These are phyloP conservation scores for Ctenomys sociabilis DNA, from an alignment of 2,113 vertebrate genomes.

Conservation along the genomic window DNA sequence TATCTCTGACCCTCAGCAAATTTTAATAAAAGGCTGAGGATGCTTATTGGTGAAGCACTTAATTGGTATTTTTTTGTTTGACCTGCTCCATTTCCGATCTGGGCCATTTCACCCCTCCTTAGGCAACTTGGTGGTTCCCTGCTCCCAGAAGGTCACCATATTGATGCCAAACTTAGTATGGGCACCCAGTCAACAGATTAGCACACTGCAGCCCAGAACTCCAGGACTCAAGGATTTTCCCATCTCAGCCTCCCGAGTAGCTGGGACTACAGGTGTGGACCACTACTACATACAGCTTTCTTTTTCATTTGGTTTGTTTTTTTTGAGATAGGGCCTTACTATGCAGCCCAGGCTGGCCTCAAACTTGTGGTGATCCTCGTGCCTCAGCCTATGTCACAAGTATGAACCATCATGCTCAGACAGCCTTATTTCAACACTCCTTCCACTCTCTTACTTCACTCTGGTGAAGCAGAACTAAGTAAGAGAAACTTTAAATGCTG, in stretches of 20 bases:
- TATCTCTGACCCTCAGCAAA: slow-evolving; percentile 15
- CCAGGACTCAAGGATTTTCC: too few species aligned
- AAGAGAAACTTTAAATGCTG: not conserved
- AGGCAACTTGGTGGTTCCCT: too few species aligned
- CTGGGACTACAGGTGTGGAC: too few species aligned
- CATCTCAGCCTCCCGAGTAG: too few species aligned
- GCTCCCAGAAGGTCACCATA: too few species aligned
- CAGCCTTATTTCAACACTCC: slow-evolving; percentile 1
- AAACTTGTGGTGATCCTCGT: not conserved
- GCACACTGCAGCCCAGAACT: too few species aligned
- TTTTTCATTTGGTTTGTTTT: not conserved
- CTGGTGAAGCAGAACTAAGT: slow-evolving; percentile 5
- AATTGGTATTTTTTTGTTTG: not conserved
- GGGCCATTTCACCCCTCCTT: too few species aligned
- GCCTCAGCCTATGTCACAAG: not conserved
- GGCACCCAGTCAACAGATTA: too few species aligned
- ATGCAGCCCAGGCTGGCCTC: not conserved
- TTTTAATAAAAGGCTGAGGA: slow-evolving; percentile 6
- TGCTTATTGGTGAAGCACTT: not conserved
- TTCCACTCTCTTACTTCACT: not conserved
- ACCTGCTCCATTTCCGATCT: too few species aligned
- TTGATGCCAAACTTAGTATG: too few species aligned
- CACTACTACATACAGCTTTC: too few species aligned
- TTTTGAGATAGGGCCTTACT: not conserved
- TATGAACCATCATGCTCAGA: not conserved